Conservation (phyloP, 2,113 vertebrate genomes). For the Strix uralensis region DNA sequence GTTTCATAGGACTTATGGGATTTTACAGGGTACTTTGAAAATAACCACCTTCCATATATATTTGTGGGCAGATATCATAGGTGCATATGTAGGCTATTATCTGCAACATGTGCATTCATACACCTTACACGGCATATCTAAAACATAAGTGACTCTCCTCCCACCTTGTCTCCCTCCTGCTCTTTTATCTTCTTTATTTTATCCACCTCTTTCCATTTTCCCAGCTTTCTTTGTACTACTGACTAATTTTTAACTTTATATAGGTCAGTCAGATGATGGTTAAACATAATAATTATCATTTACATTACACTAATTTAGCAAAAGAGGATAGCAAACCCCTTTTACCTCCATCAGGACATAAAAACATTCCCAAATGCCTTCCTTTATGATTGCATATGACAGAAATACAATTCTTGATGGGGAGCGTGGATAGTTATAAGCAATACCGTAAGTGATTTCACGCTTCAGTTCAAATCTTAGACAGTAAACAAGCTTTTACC, state of each 20-base stretch:
- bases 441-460: neutral
- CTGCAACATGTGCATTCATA: neutral
- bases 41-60: neutral
- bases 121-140: neutral
- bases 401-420: conserved; percentile 25
- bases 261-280: neutral
- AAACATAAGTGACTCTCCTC: neutral
- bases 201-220: neutral
- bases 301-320: neutral
- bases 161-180: neutral
- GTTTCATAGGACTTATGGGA: neutral
- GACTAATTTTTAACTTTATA: neutral
- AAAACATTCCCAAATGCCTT: neutral
- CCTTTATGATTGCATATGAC: neutral
- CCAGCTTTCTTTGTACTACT: neutral
- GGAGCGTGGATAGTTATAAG: neutral
- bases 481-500: conserved; percentile 38
- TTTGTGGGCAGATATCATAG: neutral
- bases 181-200: neutral
- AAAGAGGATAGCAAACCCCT: neutral
- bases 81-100: neutral
- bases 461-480: conserved; percentile 6
- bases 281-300: neutral
- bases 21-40: neutral
- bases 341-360: neutral